Evolutionary conservation across 2,113 vertebrate species (phyloP).

Genomic region (Xenopus borealis): DNA sequence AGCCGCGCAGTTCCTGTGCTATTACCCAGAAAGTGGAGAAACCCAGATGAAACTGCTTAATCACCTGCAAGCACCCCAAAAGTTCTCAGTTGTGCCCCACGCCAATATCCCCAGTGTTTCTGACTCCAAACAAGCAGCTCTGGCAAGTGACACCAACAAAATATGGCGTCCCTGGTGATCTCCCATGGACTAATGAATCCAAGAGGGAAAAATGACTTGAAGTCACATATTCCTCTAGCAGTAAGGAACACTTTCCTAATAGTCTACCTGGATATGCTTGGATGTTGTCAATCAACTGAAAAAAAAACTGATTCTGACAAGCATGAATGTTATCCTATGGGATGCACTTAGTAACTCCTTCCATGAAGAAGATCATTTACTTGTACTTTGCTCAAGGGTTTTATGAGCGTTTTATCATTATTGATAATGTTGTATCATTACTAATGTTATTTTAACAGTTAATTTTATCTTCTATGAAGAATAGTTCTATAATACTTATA

Average conservation of each 20-base stretch:
- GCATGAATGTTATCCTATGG: conserved; percentile 24
- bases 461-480: background rate
- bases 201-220: conserved; percentile 52
- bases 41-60: conserved; percentile 57
- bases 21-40: conserved; percentile 55
- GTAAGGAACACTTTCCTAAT: conserved; percentile 51
- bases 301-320: background rate
- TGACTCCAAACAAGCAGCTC: conserved; percentile 31
- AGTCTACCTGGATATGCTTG: conserved; percentile 21
- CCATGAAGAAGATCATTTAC: conserved; percentile 30
- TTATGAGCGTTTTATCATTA: conserved; percentile 3
- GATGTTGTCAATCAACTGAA: conserved; percentile 15
- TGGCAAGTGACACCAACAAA: conserved; percentile 25
- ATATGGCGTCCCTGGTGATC: conserved; percentile 68
- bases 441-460: too few relatives aligned
- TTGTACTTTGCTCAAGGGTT: conserved; percentile 22
- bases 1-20: conserved; percentile 64
- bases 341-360: conserved; percentile 41
- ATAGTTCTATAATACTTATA: conserved; percentile 24
- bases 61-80: conserved; percentile 59
- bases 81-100: background rate
- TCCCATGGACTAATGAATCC: conserved; percentile 14
- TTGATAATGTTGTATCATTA: background rate
- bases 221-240: conserved; percentile 47
- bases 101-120: background rate